phyloP scores from a whole-genome alignment of 1,140 invertebrate species.

The Oryctes rhinoceros region DNA sequence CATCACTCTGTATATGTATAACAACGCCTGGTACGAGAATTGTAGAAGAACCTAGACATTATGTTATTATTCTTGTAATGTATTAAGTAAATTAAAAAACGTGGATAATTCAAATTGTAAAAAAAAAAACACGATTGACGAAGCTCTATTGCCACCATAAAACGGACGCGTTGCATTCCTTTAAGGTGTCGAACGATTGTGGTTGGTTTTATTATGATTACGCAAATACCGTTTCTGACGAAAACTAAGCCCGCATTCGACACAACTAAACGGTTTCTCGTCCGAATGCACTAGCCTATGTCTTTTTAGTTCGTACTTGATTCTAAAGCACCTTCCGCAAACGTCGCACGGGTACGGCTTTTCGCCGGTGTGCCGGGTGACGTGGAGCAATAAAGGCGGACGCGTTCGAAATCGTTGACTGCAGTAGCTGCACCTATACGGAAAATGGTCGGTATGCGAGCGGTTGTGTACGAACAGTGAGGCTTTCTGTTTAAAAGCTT shows the following conservation, averaged over 20 bases:
- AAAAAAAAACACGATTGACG: too few species aligned
- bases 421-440: conserved; percentile 70
- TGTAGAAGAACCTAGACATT: too few species aligned
- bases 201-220: conserved; percentile 63
- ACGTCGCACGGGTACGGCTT: conserved; percentile 70
- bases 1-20: too few species aligned
- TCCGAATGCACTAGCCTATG: conserved; percentile 65
- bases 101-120: too few species aligned
- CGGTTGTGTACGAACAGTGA: conserved; percentile 66
- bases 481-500: conserved; percentile 67
- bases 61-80: too few species aligned
- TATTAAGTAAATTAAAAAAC: too few species aligned
- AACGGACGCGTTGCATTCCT: too few species aligned
- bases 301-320: conserved; percentile 65
- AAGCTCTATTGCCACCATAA: too few species aligned
- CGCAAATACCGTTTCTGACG: conserved; percentile 63
- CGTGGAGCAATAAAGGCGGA: conserved; percentile 67
- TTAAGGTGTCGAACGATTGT: conserved; percentile 47
- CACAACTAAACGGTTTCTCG: conserved; percentile 64
- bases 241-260: conserved; percentile 60
- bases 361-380: conserved; percentile 72
- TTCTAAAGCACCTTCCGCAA: conserved; percentile 63
- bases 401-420: conserved; percentile 68
- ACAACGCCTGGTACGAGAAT: too few species aligned
- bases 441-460: conserved; percentile 66